Conservation (phyloP, 2,113 vertebrate genomes). For the Laterallus jamaicensis region DNA sequence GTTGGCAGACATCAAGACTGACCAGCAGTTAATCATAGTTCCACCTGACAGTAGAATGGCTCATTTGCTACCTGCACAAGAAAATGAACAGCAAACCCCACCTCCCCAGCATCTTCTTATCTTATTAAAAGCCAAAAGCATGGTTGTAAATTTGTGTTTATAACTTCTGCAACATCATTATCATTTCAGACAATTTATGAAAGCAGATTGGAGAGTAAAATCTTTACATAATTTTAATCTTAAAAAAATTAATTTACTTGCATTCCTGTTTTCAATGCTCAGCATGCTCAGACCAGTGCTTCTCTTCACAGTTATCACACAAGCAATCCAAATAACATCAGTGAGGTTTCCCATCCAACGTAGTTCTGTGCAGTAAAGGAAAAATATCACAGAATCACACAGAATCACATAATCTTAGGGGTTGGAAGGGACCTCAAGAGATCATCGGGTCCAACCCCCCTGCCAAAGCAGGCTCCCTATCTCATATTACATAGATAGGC, state of each 20-base stretch:
- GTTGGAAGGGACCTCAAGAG: no score
- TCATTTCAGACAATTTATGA: neutral
- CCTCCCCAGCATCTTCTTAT: neutral
- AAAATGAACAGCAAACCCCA: neutral
- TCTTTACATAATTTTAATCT: neutral
- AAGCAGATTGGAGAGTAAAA: neutral
- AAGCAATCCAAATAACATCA: neutral
- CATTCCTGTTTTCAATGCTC: neutral
- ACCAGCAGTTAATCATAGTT: neutral
- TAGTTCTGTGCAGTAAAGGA: neutral
- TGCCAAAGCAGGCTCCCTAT: no score
- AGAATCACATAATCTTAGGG: no score
- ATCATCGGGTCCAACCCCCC: no score
- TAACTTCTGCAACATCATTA: neutral
- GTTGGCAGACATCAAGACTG: neutral
- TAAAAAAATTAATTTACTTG: neutral
- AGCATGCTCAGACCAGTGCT: neutral
- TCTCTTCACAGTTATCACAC: neutral
- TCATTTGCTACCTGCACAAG: neutral
- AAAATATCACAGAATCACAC: neutral
- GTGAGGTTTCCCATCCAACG: neutral
- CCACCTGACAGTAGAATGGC: neutral
- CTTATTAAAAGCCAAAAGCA: neutral
- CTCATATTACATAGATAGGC: no score
- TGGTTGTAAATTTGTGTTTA: neutral